Base-by-base conservation (phyloP, 2,113 vertebrate genomes). In the Castor canadensis region DNA sequence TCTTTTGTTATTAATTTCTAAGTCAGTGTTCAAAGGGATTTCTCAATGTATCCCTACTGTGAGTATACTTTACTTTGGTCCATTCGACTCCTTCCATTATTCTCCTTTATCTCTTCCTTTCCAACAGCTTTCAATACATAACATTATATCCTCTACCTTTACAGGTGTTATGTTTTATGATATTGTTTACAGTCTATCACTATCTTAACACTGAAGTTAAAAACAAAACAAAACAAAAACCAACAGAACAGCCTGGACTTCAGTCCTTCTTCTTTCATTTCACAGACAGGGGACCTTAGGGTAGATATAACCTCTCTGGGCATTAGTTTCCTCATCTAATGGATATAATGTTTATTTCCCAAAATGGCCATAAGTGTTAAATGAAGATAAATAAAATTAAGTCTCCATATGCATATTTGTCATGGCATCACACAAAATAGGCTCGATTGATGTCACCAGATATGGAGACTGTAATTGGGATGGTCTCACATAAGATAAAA, bases 401-500 rank as follows among this genome's bases (percentile, higher is more conserved):
- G 24, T 85, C 81, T 49, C 52, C 38, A 77, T 67, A 32, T 38
- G 54, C 52, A 72, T 72, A 6, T 52, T 58, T 77, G 49, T 95
- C 76, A 85, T 5, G 56, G 20, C 17, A 45, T 49, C 72, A 85
- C 47, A 88, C 35, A 90, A 73, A 93, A 72, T 15, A 69, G 32
- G 45, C n/a, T 83, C 38, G 56, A 24, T 49, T 54, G 47, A 52
- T 4, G 5, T 87, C 54, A 69, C 49, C 69, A 75, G 71, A 40
- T 56, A 26, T 56, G 58, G 38, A 64, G 56, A 89, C 93, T 56
- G 73, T 40, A 45, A 58, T 3, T 75, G 69, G 35, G 56, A 49
- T 49, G 16, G 9, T 76, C 43, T 94, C 56, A 58, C 58, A 72
- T 76, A 43, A 96, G 82, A 95, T 40, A 76, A 3, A 85, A 93